phyloP scores from a whole-genome alignment of 2,888 invertebrate genomes.

The Himalopsyche anomala region DNA sequence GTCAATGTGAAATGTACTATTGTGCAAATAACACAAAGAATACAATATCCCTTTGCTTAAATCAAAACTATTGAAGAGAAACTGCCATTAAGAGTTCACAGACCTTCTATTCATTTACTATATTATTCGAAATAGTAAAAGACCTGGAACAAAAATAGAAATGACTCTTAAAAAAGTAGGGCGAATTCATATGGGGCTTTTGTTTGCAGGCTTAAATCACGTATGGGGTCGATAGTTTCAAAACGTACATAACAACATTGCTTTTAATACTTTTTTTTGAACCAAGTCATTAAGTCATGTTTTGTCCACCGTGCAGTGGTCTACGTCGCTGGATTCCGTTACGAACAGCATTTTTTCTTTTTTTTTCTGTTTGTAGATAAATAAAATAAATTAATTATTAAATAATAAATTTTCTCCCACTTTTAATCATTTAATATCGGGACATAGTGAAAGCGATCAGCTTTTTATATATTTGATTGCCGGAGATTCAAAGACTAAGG shows the following conservation, averaged over 20 bases:
- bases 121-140: conserved; percentile 30
- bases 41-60: conserved; percentile 26
- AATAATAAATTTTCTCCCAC: no score
- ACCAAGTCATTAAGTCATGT: no score
- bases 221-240: background rate
- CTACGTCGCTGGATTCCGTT: no score
- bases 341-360: no score
- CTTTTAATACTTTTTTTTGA: no score
- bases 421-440: no score
- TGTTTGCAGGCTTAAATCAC: conserved; percentile 34
- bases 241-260: background rate
- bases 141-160: conserved; percentile 28
- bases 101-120: conserved; percentile 25
- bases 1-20: background rate
- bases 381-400: no score
- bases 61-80: conserved; percentile 30
- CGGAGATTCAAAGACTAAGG: no score
- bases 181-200: conserved; percentile 10
- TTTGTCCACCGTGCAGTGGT: no score
- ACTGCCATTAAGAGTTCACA: conserved; percentile 7
- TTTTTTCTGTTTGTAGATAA: no score
- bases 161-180: conserved; percentile 18
- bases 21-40: background rate
- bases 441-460: no score
- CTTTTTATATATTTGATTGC: no score